A percentile compares a stretch with the other conserved stretches of the same genome.
phyloP scores from a whole-genome alignment of 2,888 invertebrate genomes.

The Lochmaea crataegi region DNA sequence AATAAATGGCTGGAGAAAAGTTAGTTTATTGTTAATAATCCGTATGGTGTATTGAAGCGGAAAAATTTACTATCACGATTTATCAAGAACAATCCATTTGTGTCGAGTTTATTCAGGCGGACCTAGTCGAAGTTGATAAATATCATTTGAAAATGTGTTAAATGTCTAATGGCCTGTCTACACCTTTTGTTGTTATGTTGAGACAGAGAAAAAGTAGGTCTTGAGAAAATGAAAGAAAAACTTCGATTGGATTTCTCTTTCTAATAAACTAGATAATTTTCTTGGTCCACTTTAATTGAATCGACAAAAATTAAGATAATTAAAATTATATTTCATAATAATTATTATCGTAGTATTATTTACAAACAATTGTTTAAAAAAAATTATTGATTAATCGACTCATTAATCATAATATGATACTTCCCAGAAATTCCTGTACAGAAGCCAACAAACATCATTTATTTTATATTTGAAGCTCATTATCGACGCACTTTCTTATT shows the following conservation, averaged over 20 bases:
- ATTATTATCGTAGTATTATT: neutral
- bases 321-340: neutral
- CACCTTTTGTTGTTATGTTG: neutral
- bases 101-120: neutral
- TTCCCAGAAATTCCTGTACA: neutral
- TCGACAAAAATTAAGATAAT: too few relatives aligned
- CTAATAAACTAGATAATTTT: neutral
- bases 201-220: neutral
- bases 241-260: neutral
- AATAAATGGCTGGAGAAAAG: neutral
- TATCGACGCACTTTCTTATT: too few relatives aligned
- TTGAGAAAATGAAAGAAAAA: neutral
- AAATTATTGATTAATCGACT: too few relatives aligned
- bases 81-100: constrained; percentile 22
- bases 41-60: constrained; percentile 13
- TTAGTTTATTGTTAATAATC: constrained; percentile 6
- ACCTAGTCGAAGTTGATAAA: neutral
- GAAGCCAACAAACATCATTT: neutral
- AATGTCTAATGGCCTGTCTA: constrained; percentile 1
- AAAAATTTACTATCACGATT: constrained; percentile 27
- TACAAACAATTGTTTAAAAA: too few relatives aligned
- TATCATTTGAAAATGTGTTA: neutral
- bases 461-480: neutral
- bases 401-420: too few relatives aligned
- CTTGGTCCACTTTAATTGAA: too few relatives aligned